Base-by-base conservation (phyloP, 2,113 vertebrate species). In the Rhinopomastus cyanomelas region DNA sequence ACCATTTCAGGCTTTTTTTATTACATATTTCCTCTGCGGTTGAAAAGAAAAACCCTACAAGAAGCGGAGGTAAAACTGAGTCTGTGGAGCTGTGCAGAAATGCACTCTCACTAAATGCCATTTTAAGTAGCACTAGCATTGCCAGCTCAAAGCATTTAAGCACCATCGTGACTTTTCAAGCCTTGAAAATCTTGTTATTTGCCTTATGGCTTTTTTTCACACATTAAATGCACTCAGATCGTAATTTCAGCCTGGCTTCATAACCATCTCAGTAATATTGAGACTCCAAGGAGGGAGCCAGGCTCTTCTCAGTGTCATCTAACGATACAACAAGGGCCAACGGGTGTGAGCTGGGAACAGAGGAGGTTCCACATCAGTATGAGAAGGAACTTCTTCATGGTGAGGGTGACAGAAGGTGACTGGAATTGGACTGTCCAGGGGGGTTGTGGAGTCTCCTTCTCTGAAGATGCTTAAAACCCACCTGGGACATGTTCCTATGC, bases 181-280 rank as follows among this genome's bases (percentile, higher is more conserved):
- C 84, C 90, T 88, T 16, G 49, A 85, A 60, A 94, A 94, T 92
- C 71, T 90, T 87, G 86, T 88, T 84, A 90, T 92, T 93, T 95
- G 86, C 88, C 87, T 94, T 94, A 95, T 92, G 94, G 84, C 86
- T 95, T 94, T 95, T 94, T 90, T 94, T 96, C 89, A 92, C 91
- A 94, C 78, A 89, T 95, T 79, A 84, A 84, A 86, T 64, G 77
- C 42, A 85, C 83, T 82, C 62, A 32, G 90, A 91, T 85, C 86
- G 93, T 88, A 90, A 88, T 93, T 95, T 87, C 73, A 95, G 62
- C 78, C 78, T 84, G 84, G 87, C 81, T 92, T 65, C 37, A n/a
- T 72, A 93, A 84, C 71, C n/a, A 69, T 42, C 57, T 91, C 3
- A 0, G 69, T 72, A 92, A 92, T 93, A 90, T 23, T 81, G 77